Conservation (phyloP, 2,113 vertebrate genomes). For the Pampusana beccarii region DNA sequence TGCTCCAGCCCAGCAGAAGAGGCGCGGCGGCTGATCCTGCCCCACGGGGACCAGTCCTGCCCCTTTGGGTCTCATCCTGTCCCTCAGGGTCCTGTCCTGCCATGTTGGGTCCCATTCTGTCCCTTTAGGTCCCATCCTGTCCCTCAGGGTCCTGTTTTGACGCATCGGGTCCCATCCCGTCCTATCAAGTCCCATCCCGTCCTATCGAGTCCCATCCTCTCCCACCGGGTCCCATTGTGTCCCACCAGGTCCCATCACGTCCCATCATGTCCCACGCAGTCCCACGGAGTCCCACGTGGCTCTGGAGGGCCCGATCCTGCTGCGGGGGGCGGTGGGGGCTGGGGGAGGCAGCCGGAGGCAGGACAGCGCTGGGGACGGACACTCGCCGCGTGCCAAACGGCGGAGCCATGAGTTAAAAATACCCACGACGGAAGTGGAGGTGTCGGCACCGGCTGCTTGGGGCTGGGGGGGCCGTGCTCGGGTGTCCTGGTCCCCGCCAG, state of each 20-base stretch:
- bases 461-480: not conserved
- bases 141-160: rapidly evolving
- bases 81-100: not conserved
- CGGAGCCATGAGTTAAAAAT: slow-evolving; percentile 42
- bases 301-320: not conserved
- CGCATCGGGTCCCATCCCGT: not conserved
- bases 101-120: not conserved
- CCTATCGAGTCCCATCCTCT: not conserved
- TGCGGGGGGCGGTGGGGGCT: not conserved
- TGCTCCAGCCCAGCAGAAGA: not conserved
- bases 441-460: slow-evolving; percentile 22
- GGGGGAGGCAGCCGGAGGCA: not conserved
- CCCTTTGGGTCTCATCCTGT: not conserved
- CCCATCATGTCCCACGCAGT: rapidly evolving
- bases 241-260: not conserved
- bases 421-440: slow-evolving; percentile 49
- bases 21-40: not conserved
- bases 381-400: not conserved
- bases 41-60: not conserved
- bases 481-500: not conserved
- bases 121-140: not conserved
- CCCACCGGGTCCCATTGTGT: not conserved
- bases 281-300: rapidly evolving
- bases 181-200: not conserved
- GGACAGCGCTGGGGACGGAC: not conserved